A percentile compares a stretch with the other conserved stretches of the same genome.
phyloP scores from a whole-genome alignment of 2,113 vertebrate species.

The Cryptoleucopteryx plumbea region DNA sequence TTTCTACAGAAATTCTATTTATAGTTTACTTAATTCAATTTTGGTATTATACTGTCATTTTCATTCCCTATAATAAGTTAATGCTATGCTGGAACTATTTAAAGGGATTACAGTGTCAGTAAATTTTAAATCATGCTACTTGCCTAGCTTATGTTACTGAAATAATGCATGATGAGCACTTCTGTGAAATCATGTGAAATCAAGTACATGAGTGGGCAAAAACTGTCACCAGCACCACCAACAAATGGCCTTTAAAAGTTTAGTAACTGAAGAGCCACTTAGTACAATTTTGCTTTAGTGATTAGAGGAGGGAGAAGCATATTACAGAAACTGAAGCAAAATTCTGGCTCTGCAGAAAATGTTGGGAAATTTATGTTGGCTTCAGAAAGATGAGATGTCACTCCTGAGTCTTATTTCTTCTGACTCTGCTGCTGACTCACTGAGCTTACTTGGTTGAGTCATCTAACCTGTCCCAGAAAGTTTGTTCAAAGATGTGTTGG shows the following conservation, averaged over 20 bases:
- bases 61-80: not conserved
- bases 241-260: not conserved
- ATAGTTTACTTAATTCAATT: conserved; percentile 5
- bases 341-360: not conserved
- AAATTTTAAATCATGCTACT: conserved; percentile 20
- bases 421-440: not conserved
- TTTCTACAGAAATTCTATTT: not conserved
- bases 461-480: not conserved
- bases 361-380: not conserved
- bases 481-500: not conserved
- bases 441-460: not conserved
- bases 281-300: not conserved
- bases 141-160: not conserved
- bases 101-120: not conserved
- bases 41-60: not conserved
- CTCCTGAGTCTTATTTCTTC: not conserved
- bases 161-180: not conserved
- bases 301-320: not conserved
- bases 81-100: not conserved
- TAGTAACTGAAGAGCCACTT: not conserved
- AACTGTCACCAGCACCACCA: not conserved
- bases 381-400: not conserved
- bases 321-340: not conserved
- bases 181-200: not conserved
- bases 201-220: not conserved